These are phyloP conservation scores for Pachymerium ferrugineum DNA, from an alignment of 2,888 invertebrate species.

Conservation along the genomic window DNA sequence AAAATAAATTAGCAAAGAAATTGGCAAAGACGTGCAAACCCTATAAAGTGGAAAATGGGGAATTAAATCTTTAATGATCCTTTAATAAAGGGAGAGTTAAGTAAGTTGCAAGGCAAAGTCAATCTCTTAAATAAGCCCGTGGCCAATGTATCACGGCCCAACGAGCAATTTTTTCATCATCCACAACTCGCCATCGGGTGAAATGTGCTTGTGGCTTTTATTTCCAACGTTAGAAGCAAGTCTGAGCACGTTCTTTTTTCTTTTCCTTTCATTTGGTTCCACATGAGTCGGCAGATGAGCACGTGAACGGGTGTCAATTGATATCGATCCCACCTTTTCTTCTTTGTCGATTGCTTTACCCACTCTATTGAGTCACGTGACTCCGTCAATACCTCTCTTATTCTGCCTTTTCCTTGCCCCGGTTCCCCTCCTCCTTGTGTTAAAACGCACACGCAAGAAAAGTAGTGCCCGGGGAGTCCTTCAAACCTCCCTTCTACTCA, in stretches of 20 bases:
- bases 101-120: background rate
- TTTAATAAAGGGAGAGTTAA: too few species aligned
- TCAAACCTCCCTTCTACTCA: background rate
- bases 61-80: too few species aligned
- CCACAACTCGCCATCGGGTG: background rate
- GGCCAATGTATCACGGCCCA: background rate
- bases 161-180: background rate
- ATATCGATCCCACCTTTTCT: background rate
- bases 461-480: background rate
- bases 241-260: background rate
- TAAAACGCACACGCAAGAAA: background rate
- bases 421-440: background rate
- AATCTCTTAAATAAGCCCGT: background rate
- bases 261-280: background rate
- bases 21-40: too few species aligned
- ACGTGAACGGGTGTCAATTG: constrained; percentile 2
- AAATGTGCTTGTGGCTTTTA: background rate
- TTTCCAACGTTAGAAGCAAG: background rate
- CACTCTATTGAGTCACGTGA: background rate
- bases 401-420: background rate
- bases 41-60: too few species aligned
- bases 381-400: background rate
- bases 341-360: background rate
- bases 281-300: background rate
- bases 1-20: too few species aligned